Base-by-base conservation (phyloP, 37 sponge, comb jelly and placozoan genomes). In the Geodia barretti region DNA sequence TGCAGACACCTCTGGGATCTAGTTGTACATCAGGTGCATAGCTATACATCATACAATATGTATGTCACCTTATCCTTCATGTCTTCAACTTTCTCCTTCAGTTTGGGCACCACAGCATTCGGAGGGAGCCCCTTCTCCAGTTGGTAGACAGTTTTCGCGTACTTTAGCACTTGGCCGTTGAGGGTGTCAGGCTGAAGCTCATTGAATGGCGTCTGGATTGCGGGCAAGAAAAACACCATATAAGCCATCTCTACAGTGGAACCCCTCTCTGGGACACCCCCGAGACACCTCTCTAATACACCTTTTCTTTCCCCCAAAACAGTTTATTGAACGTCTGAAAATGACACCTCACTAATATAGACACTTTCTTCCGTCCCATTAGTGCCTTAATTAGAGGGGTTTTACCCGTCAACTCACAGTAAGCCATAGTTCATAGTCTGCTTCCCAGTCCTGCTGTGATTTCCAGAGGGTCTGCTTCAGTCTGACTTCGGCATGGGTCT, bases 61-160 rank as follows among this genome's bases (percentile, higher is more conserved):
- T 11, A 62, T 4, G 30, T 43, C 65, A 90, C 94, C 91, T 92
- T 97, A 41, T 90, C 95, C 60, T 86, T 92, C 96, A 98, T 96
- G 19, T 68, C 81, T 30, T 93, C 92, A 26, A 98, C 99, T 63
- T 93, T 96, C 63, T 38, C 83, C 62, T 98, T 98, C 58, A 98
- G 78, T 36, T 74, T 74, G 35, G 99, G 99, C 21, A 98, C 94
- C 9, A 93, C 90, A 41, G 74, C 79, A 87, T 98, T 98, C 34
- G 96, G 94, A 41, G 99, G 99, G 41, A 98, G 90, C 1, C 99
- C 99, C 78, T 96, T 93, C 81, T 98, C 99, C 62, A 98, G 62
- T 64, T 98, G 99, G 83, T 88, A 92, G 32, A 94, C 92, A 29
- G 84, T 81, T 84, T 98, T 98, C 71, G 87, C 89, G 65, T 95